Evolutionary conservation across 2,888 invertebrate species (phyloP), one percentile per base, ranked within the genome.

Genomic region (Acrobasis consociella): DNA sequence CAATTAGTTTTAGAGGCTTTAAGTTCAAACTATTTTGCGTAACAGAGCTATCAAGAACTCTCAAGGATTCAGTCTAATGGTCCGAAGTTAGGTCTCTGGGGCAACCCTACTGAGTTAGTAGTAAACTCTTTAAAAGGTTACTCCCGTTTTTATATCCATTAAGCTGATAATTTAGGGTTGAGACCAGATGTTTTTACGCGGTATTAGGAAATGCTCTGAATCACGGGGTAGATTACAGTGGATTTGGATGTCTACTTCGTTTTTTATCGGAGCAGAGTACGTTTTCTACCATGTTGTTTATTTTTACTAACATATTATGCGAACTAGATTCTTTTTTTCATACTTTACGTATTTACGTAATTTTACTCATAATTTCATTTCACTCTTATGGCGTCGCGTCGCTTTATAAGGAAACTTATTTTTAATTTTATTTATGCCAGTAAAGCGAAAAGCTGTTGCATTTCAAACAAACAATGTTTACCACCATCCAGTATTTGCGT

Each of bases 21-120:
- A 70, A 70, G 74, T 72, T 71, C 60, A 55, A 70, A 68, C 68
- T 69, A 71, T 74, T 72, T 72, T 70, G 71, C 69, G 68, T 70
- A 69, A 70, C 69, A 70, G 69, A 72, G 71, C 69, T 63, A 68
- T 74, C 71, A 74, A 72, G 71, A 70, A 70, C 67, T 67, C 67
- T 68, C 65, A 53, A 58, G 62, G 58, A 63, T 64, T 63, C 42
- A 66, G 52, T 67, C 37, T 51, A 65, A 60, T 62, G 62, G 51
- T 13, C 9, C 55, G 59, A 58, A 60, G 49, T 62, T 17, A 58
- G 63, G 62, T 63, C 46, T 61, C 58, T 49, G 49, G 59, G 52
- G 9, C 16, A 49, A 58, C 56, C 49, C n/a, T 49, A 61, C 31
- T 37, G 37, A 15, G 17, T 49, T 49, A 51, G 62, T 51, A 15